These are phyloP conservation scores for Erebia epiphron DNA, from an alignment of 2,888 invertebrate genomes.

Conservation along the genomic window DNA sequence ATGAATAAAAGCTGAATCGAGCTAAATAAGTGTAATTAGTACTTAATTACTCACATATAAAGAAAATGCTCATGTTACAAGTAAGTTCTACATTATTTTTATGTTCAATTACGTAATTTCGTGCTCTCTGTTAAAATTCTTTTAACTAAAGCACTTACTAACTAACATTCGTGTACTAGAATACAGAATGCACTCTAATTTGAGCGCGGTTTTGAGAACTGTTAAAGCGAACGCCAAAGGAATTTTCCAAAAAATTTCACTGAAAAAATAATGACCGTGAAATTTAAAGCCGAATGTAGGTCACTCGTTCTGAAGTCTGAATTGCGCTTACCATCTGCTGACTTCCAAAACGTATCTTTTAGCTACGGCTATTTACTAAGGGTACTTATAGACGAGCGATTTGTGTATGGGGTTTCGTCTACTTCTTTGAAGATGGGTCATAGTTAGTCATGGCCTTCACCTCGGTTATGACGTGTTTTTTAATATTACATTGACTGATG, in stretches of 20 bases:
- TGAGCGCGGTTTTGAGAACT: slow-evolving; percentile 20
- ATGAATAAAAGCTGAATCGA: too few relatives aligned
- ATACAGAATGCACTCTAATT: slow-evolving; percentile 28
- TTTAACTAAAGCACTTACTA: slow-evolving; percentile 12
- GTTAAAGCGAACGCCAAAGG: slow-evolving; percentile 4
- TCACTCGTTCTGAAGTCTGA: slow-evolving; percentile 32
- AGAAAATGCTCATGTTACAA: too few relatives aligned
- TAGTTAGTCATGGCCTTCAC: too few relatives aligned
- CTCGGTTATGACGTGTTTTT: too few relatives aligned
- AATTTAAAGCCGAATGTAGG: slow-evolving; percentile 41
- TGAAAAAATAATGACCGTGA: slow-evolving; percentile 34
- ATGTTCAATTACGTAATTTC: slow-evolving; percentile 11
- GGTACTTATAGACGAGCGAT: not conserved
- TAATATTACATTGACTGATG: too few relatives aligned
- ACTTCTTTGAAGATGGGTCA: too few relatives aligned
- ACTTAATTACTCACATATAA: too few relatives aligned
- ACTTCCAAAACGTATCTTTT: slow-evolving; percentile 28
- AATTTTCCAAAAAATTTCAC: slow-evolving; percentile 1
- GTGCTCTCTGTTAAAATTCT: slow-evolving; percentile 13
- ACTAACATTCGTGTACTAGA: slow-evolving; percentile 2
- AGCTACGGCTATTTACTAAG: slow-evolving; percentile 25
- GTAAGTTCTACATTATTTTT: not conserved
- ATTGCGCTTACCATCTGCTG: slow-evolving; percentile 29
- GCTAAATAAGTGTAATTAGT: too few relatives aligned
- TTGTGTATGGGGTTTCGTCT: not conserved